Evolutionary conservation across 2,888 invertebrate genomes (phyloP), one percentile per base, ranked within the genome.

Genomic region (Thereva nobilitata): DNA sequence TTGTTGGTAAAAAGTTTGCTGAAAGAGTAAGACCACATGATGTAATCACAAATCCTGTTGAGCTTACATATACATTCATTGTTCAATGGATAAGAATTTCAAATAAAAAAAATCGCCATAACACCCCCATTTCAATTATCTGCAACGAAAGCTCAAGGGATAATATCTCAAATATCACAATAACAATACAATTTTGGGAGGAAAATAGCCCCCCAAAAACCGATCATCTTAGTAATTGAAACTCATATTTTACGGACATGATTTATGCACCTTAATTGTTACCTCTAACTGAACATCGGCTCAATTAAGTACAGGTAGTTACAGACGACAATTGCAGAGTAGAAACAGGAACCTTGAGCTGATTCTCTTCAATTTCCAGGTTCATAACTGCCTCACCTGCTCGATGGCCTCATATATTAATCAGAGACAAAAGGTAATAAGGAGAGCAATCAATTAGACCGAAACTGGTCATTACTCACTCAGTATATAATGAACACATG

Each of bases 371-470:
- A 59, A 47, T 59, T 59, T 59, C 38, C 38, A 44, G 47, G 47
- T 37, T 59, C 57, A 59, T 59, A 59, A 50, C 50, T 59, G 45
- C 47, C 38, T 59, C 45, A 45, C 47, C 41, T 35, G 37, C 38
- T 47, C 37, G 56, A 59, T 37, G 34, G 57, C 23, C 50, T 52
- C 50, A 63, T 65, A 49, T 65, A 65, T 55, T 65, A 65, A 65
- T 65, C 65, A 65, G 40, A 53, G 53, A 64, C 53, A 56, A 56
- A 65, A 65, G 65, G 55, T 65, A 65, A 56, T 65, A 65, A 65
- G 38, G 55, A 65, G 37, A 49, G 65, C 49, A 65, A 65, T 65
- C 55, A 65, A 65, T 65, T 65, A 65, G 49, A 55, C 55, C 55
- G 40, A 56, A 65, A 65, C 55, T 49, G 65, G 49, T 56, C 65